These are phyloP conservation scores for Patagioenas fasciata DNA, from an alignment of 2,113 vertebrate genomes.

Conservation along the genomic window DNA sequence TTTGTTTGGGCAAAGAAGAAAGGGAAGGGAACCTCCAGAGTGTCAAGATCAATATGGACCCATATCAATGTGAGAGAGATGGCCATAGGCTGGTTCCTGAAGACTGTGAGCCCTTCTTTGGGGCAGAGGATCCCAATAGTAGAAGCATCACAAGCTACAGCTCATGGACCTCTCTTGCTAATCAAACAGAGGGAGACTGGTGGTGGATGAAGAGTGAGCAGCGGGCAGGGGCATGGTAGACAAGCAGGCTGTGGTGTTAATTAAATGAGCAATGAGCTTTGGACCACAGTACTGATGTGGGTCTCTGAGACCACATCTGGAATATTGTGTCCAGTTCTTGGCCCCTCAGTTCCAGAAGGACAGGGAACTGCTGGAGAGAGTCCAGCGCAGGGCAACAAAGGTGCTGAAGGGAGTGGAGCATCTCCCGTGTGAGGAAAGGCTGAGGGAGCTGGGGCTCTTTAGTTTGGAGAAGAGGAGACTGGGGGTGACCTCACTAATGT, in stretches of 20 bases:
- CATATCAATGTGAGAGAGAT: neutral
- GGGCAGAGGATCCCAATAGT: rapidly evolving
- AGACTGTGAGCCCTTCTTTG: neutral
- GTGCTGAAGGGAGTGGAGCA: no score
- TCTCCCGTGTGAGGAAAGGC: no score
- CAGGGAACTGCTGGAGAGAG: no score
- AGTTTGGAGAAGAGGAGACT: no score
- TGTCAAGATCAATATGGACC: neutral
- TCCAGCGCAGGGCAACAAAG: no score
- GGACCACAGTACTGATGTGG: neutral
- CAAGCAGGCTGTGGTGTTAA: neutral
- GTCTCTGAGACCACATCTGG: neutral
- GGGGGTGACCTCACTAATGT: no score
- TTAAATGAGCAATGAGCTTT: neutral
- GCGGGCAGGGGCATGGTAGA: no score
- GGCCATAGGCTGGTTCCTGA: neutral
- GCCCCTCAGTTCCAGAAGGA: no score
- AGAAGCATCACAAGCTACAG: neutral
- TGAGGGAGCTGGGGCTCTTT: no score
- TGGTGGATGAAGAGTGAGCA: neutral
- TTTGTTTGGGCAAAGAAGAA: neutral
- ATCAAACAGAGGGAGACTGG: neutral
- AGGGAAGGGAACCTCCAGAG: neutral
- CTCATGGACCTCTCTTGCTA: neutral
- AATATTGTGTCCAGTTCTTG: no score